Base-by-base conservation (phyloP, 2,113 vertebrate genomes). In the Leucosticte australis region DNA sequence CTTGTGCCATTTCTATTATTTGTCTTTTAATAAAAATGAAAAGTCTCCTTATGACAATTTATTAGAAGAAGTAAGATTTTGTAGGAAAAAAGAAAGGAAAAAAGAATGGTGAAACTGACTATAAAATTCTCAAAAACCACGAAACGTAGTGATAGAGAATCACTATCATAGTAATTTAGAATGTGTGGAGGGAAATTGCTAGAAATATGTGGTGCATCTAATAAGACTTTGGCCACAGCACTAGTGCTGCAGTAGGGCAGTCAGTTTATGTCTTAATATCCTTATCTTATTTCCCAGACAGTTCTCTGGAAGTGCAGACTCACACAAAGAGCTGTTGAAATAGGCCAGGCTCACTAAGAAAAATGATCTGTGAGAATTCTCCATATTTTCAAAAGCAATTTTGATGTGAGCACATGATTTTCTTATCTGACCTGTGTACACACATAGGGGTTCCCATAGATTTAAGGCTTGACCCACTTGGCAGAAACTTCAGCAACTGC, bases 21-120 rank as follows among this genome's bases (percentile, higher is more conserved):
- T 82, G 7, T 15, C 63, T 93, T 87, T 55, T 9, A 67, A n/a
- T 57, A 69, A 69, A 76, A 70, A 50, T 13, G 5, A 30, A 57
- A 70, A 21, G 2, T 55, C 7, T 28, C 6, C 42, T 13, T 64
- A 37, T 2, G 1, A 2, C 28, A 52, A 27, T 31, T 60, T 68
- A 63, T 70, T 78, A 71, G 20, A 75, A 53, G 22, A 23, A 91
- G 33, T 26, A 78, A 35, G 21, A 82, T 63, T 73, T 80, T 18
- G 4, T 28, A 57, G 12, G 0, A 2, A 3, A 7, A 50, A 24
- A 15, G 17, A 28, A 26, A 17, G 11, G 10, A 1, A 6, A 39
- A n/a, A 50, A 44, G 1, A 35, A 6, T 69, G 17, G 21, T 10
- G 73, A 89, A 78, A 59, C 3, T 3, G 7, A 35, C 28, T 35